Conservation (phyloP, 2,888 invertebrate species). For the Rambutsinella grinnellia region DNA sequence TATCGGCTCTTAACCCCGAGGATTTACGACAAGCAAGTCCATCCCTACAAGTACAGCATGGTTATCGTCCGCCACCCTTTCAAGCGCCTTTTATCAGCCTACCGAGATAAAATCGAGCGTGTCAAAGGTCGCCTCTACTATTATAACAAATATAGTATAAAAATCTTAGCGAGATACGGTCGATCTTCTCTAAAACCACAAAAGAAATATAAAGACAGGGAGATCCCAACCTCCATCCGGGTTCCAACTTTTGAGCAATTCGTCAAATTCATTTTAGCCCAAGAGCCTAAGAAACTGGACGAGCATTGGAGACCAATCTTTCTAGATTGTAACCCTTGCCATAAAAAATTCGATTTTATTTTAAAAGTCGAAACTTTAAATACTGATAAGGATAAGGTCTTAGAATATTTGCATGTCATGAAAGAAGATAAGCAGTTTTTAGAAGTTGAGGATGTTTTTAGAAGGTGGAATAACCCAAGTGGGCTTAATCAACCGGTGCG, state of each 20-base stretch:
- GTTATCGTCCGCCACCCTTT: conserved; percentile 64
- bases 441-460: conserved; percentile 55
- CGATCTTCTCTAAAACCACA: not conserved
- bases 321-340: conserved; percentile 62
- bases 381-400: conserved; percentile 54
- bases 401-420: conserved; percentile 33
- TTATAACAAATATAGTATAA: conserved; percentile 51
- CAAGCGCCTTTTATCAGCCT: conserved; percentile 60
- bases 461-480: conserved; percentile 59
- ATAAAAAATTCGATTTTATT: conserved; percentile 57
- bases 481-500: conserved; percentile 15
- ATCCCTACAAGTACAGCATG: conserved; percentile 45
- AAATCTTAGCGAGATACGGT: conserved; percentile 52
- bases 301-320: conserved; percentile 65
- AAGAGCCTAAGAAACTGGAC: conserved; percentile 49
- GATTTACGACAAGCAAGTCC: conserved; percentile 14
- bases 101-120: conserved; percentile 63
- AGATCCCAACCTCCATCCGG: not conserved
- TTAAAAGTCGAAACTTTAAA: conserved; percentile 62
- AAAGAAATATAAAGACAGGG: not conserved
- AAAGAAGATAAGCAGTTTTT: conserved; percentile 18
- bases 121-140: conserved; percentile 59
- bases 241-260: conserved; percentile 62
- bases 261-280: conserved; percentile 52
- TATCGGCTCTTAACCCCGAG: conserved; percentile 51